These are phyloP conservation scores for Abramis brama DNA, from an alignment of 2,113 vertebrate species.

Conservation along the genomic window DNA sequence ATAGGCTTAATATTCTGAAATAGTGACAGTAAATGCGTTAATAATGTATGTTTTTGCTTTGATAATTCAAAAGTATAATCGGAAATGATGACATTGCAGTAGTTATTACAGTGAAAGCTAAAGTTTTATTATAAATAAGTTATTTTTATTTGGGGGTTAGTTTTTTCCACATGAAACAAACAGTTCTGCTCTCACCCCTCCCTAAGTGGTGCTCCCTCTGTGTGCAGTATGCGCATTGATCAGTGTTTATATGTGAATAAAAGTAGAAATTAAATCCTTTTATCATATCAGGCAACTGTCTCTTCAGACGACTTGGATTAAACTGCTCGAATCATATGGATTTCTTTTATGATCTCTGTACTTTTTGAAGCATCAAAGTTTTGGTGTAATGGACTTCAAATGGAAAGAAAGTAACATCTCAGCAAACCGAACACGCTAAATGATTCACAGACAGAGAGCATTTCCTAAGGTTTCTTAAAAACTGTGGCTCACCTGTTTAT, in stretches of 20 bases:
- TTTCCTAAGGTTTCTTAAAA: not conserved
- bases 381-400: not conserved
- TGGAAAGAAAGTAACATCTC: not conserved
- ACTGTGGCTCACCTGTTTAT: not conserved
- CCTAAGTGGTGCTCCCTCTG: no score
- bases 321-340: not conserved
- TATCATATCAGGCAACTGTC: not conserved
- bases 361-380: not conserved
- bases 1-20: not conserved
- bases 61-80: no score
- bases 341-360: not conserved
- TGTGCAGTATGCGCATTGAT: no score
- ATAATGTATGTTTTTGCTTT: no score
- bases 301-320: not conserved
- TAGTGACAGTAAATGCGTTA: not conserved
- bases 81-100: no score
- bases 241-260: not conserved
- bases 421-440: not conserved
- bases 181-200: no score
- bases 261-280: not conserved
- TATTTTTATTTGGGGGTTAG: no score
- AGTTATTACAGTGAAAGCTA: no score
- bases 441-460: not conserved
- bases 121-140: no score
- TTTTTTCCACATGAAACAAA: no score